phyloP scores from a whole-genome alignment of 2,888 invertebrate genomes.

The Tholera decimalis region DNA sequence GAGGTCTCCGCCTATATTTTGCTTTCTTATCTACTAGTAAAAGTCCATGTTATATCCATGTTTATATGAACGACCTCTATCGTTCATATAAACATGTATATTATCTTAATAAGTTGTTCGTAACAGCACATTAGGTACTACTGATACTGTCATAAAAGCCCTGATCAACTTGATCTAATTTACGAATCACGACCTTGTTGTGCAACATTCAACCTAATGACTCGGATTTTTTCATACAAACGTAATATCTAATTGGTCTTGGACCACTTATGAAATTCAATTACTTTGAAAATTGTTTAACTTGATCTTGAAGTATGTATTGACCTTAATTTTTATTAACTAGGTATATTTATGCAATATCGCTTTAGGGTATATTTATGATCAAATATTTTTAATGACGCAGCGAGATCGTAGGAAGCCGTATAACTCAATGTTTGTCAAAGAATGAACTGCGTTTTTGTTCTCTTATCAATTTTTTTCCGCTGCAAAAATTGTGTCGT shows the following conservation, averaged over 20 bases:
- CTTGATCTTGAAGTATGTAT: constrained; percentile 54
- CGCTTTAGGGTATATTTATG: constrained; percentile 38
- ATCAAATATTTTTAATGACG: constrained; percentile 26
- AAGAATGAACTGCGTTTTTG: background rate
- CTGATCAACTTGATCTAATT: constrained; percentile 49
- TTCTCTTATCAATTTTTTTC: no score
- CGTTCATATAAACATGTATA: background rate
- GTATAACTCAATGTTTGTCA: constrained; percentile 8
- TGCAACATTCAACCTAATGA: constrained; percentile 50
- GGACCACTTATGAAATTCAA: constrained; percentile 56
- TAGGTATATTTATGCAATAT: constrained; percentile 26
- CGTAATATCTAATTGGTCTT: constrained; percentile 60
- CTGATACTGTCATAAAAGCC: constrained; percentile 4
- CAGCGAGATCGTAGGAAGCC: constrained; percentile 20
- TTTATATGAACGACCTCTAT: no score
- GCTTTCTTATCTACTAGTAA: no score
- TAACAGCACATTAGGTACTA: constrained; percentile 6
- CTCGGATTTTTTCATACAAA: constrained; percentile 50
- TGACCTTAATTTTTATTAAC: constrained; percentile 38
- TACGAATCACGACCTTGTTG: constrained; percentile 57
- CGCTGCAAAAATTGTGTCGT: constrained; percentile 7
- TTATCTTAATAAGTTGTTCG: background rate
- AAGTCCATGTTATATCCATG: no score
- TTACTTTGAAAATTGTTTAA: constrained; percentile 50
- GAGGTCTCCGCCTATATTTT: no score